phyloP scores from a whole-genome alignment of 2,888 invertebrate species.

The Clistopyga incitator region DNA sequence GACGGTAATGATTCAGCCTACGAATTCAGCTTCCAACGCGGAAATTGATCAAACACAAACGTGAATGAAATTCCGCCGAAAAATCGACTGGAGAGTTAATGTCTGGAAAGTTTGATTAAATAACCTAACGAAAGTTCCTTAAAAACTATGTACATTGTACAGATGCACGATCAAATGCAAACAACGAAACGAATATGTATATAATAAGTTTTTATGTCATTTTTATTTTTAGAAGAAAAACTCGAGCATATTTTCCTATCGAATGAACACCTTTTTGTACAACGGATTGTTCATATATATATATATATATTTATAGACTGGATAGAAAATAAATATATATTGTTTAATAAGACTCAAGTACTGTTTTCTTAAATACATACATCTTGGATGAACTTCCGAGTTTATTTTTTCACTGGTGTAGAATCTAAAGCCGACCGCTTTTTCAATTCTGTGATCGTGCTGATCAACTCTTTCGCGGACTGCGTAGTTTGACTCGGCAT shows the following conservation, averaged over 20 bases:
- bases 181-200: neutral
- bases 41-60: conserved; percentile 31
- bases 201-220: conserved; percentile 19
- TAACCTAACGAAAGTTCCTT: conserved; percentile 47
- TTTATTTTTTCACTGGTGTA: neutral
- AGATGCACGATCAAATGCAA: neutral
- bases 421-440: conserved; percentile 26
- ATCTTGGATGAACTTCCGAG: neutral
- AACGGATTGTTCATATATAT: conserved; percentile 40
- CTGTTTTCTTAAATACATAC: neutral
- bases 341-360: conserved; percentile 8
- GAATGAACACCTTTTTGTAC: conserved; percentile 31
- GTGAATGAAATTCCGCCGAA: conserved; percentile 3
- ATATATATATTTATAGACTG: conserved; percentile 20
- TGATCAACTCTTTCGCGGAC: conserved; percentile 20
- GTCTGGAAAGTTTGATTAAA: conserved; percentile 1
- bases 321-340: conserved; percentile 33
- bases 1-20: conserved; percentile 13
- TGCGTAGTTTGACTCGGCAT: conserved; percentile 68
- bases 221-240: conserved; percentile 6
- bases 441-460: conserved; percentile 39
- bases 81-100: conserved; percentile 2
- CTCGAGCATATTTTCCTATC: conserved; percentile 43
- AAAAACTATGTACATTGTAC: neutral
- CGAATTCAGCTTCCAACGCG: conserved; percentile 7